Evolutionary conservation across 2,888 invertebrate genomes (phyloP), one percentile per base, ranked within the genome.

Genomic region (Kryphioiulus occultus): DNA sequence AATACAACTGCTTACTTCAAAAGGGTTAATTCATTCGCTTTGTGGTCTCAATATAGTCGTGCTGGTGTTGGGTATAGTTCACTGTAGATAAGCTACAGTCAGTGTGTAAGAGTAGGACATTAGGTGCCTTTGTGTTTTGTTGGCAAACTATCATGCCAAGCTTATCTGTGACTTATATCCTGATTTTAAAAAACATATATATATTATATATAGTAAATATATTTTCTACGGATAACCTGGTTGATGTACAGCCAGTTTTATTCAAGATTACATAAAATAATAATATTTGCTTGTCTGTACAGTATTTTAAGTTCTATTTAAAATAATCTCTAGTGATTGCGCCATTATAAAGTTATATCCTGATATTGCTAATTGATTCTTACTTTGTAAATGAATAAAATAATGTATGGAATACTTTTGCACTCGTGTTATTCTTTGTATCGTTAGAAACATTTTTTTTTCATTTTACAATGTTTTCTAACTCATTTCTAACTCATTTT

Each of bases 71-170:
- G 85, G 85, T 85, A 85, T 39, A 35, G 85, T 85, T 85, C 15
- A 3, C 22, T 85, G 85, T 39, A 42, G 85, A 35, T 85, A 30
- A 30, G 22, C 78, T 78, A 44, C 44, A 32, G 85, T 85, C 35
- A 85, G 32, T 26, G 39, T 26, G 15, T n/a, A 85, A 39, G 78
- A 78, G 78, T 78, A 78, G 78, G 78, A 85, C 44, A 42, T 19
- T 85, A 85, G 85, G 85, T 85, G 85, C 85, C 85, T 85, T 85
- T 85, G 85, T 85, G 85, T 85, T 85, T 85, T 85, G 85, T 85
- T 85, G 85, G 85, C 85, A 22, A 39, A 39, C 15, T 26, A 85
- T 85, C 85, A 44, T 85, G 42, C 42, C 39, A 85, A 85, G 85
- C 85, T 85, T 42, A 39, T 26, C 35, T 39, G 85, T 85, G 44